Base-by-base conservation (phyloP, 2,113 vertebrate species). In the Arvicanthis niloticus region DNA sequence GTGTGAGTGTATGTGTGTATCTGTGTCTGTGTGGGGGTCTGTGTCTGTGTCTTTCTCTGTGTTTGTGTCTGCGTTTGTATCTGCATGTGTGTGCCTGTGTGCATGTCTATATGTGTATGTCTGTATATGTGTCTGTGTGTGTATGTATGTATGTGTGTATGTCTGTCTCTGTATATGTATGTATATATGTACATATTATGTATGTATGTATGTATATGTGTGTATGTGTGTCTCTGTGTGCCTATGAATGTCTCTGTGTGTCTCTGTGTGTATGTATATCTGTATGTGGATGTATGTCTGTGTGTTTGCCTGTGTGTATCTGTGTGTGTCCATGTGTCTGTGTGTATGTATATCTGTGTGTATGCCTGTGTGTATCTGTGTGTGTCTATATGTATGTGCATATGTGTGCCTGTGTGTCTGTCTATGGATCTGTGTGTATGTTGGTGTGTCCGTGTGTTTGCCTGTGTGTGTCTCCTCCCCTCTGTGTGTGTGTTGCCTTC, bases 341-440 rank as follows among this genome's bases (percentile, higher is more conserved):
- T 76, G 21, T 60, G 21, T 60, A 17, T 60, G 5, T 60, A 11
- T 26, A 8, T 72, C 5, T 75, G 17, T 4, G 10, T 75, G 11
- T 45, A 1, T 70, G 40, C 12, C 0, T 76, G 8, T 45, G 73
- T 26, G 22, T 72, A 6, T 45, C 2, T 45, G 24, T 42, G 22
- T 45, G 21, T 45, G 5, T 6, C 1, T 45, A 1, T 26, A 9
- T 26, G 4, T 72, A 2, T 45, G 10, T 29, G 0, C 48, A 10
- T 29, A 0, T 70, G 34, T 19, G 75, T 29, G 22, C 15, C 40
- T 13, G 10, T 13, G 76, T 45, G 42, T 53, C 1, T 21, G 48
- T 53, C 9, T 56, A 13, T 51, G 4, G n/a, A 21, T 53, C 15
- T 78, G 13, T 78, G 13, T 10, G 26, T 48, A 13, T 56, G 16